Conservation (phyloP, 2,888 invertebrate genomes). For the Hypolimnas misippus region DNA sequence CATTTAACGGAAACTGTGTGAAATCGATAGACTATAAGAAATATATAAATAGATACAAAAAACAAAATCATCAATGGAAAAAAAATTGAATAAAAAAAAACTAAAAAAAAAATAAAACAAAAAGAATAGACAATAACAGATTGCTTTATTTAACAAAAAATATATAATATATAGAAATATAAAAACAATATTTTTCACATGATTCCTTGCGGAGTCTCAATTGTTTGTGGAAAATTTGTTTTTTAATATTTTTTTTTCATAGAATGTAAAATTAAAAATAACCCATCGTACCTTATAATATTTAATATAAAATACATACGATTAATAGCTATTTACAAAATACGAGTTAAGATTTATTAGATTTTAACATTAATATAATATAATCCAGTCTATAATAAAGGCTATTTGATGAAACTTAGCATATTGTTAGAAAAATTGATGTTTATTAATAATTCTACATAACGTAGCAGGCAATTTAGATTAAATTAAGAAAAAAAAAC, state of each 20-base stretch:
- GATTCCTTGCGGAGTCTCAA: slow-evolving; percentile 56
- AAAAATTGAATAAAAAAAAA: slow-evolving; percentile 47
- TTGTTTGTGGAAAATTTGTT: slow-evolving; percentile 73
- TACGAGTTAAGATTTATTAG: slow-evolving; percentile 81
- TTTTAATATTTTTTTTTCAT: slow-evolving; percentile 60
- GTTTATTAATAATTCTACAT: slow-evolving; percentile 59
- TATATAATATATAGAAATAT: slow-evolving; percentile 81
- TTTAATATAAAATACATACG: slow-evolving; percentile 84
- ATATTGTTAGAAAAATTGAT: slow-evolving; percentile 77
- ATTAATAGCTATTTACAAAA: slow-evolving; percentile 84
- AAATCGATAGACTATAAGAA: slow-evolving; percentile 36
- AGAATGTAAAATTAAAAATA: slow-evolving; percentile 82
- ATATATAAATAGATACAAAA: slow-evolving; percentile 48
- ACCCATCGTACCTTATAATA: slow-evolving; percentile 82
- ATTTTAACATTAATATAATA: slow-evolving; percentile 70
- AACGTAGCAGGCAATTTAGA: slow-evolving; percentile 78
- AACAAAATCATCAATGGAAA: slow-evolving; percentile 43
- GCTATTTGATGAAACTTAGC: slow-evolving; percentile 82
- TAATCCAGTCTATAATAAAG: slow-evolving; percentile 84
- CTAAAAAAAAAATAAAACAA: slow-evolving; percentile 69
- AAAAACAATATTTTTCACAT: slow-evolving; percentile 78
- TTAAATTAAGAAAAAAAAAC: slow-evolving; percentile 44
- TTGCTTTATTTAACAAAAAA: slow-evolving; percentile 85
- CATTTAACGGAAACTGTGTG: slow-evolving; percentile 39
- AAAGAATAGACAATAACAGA: slow-evolving; percentile 81